These are phyloP conservation scores for Aphis gossypii DNA, from an alignment of 1,140 invertebrate species.

Conservation along the genomic window DNA sequence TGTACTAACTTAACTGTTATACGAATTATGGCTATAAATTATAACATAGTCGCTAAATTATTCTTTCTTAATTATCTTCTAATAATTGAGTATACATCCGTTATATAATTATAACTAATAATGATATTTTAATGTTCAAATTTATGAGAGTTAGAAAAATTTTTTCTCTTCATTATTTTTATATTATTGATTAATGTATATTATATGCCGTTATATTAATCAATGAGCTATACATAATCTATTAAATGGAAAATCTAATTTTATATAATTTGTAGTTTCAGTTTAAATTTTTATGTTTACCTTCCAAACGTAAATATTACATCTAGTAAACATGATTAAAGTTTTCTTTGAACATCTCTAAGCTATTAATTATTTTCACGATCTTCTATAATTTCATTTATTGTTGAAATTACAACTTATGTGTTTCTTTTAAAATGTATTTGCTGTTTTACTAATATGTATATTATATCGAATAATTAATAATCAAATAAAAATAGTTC, in stretches of 20 bases:
- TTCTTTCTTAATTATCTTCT: not conserved
- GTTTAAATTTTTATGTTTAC: not conserved
- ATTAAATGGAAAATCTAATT: not conserved
- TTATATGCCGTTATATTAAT: not conserved
- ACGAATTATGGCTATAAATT: not conserved
- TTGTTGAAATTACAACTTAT: too few relatives aligned
- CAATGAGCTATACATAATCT: not conserved
- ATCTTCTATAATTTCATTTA: too few relatives aligned
- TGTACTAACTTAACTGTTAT: not conserved
- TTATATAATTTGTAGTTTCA: not conserved
- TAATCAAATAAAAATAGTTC: not conserved
- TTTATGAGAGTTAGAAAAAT: not conserved
- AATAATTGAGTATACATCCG: not conserved
- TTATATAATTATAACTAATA: not conserved
- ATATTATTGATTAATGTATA: not conserved
- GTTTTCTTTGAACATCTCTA: too few relatives aligned
- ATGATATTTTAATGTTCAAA: not conserved
- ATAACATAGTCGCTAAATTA: not conserved
- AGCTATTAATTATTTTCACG: too few relatives aligned
- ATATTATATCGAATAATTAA: not conserved
- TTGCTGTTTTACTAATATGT: not conserved
- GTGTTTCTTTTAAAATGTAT: not conserved
- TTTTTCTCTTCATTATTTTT: not conserved
- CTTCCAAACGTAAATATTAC: not conserved
- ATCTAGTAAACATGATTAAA: not conserved